Percentiles rank a stretch among this genome's conserved stretches.
phyloP scores from a whole-genome alignment of 2,888 invertebrate genomes.

The Lampropteryx suffumata region DNA sequence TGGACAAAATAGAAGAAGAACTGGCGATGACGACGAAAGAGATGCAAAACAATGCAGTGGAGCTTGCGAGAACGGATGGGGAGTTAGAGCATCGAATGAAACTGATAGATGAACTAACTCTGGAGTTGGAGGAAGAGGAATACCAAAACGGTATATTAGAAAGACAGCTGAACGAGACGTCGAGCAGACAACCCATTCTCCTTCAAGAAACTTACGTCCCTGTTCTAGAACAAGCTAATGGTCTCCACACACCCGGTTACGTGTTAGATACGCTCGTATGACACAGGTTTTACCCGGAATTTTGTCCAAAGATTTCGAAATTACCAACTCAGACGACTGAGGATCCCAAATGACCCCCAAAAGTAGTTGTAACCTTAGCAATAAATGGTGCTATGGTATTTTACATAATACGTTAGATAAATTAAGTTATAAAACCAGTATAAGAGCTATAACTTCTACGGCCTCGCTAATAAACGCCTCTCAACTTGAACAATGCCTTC shows the following conservation, averaged over 20 bases:
- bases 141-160: slow-evolving; percentile 76
- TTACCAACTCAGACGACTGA: slow-evolving; percentile 29
- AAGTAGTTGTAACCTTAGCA: slow-evolving; percentile 5
- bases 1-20: slow-evolving; percentile 79
- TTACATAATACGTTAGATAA: neutral
- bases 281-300: slow-evolving; percentile 46
- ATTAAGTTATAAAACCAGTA: neutral
- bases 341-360: slow-evolving; percentile 11
- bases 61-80: slow-evolving; percentile 75
- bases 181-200: slow-evolving; percentile 72
- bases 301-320: slow-evolving; percentile 41
- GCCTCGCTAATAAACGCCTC: no score
- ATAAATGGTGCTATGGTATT: slow-evolving; percentile 41
- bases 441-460: no score
- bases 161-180: slow-evolving; percentile 70
- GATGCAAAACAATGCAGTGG: slow-evolving; percentile 78
- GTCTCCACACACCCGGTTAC: slow-evolving; percentile 50
- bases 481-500: no score
- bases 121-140: slow-evolving; percentile 79
- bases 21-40: slow-evolving; percentile 75
- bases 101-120: slow-evolving; percentile 77
- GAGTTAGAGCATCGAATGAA: slow-evolving; percentile 80
- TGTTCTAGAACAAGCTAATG: slow-evolving; percentile 61
- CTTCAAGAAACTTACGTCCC: slow-evolving; percentile 75
- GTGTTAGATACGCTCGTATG: slow-evolving; percentile 78